Percentiles rank a stretch among this genome's conserved stretches.
Conservation (phyloP, 2,888 invertebrate genomes). For the Rotaria sp. region DNA sequence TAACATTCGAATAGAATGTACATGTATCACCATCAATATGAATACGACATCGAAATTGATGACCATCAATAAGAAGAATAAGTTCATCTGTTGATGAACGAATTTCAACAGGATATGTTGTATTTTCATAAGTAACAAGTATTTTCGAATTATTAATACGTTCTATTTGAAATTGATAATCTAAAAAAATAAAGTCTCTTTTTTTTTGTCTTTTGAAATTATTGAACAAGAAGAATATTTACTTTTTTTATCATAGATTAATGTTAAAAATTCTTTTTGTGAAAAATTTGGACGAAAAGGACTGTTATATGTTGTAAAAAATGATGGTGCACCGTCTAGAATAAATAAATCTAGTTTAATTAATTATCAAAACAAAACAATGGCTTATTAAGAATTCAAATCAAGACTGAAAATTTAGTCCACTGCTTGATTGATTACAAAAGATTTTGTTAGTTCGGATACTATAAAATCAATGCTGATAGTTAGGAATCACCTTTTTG, state of each 20-base stretch:
- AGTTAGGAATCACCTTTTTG: too few relatives aligned
- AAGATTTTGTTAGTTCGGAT: too few relatives aligned
- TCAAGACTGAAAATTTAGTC: too few relatives aligned
- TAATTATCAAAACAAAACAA: too few relatives aligned
- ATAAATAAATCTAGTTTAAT: not conserved
- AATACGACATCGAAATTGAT: constrained; percentile 22
- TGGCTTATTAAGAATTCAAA: too few relatives aligned
- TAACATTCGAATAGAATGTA: constrained; percentile 26
- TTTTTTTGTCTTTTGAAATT: not conserved
- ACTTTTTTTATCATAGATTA: constrained; percentile 51
- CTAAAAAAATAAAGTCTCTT: not conserved
- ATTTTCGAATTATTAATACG: not conserved
- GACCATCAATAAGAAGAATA: not conserved
- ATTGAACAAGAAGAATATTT: constrained; percentile 25
- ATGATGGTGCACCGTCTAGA: constrained; percentile 42
- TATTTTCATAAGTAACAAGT: not conserved
- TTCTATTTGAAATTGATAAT: not conserved
- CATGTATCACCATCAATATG: constrained; percentile 17
- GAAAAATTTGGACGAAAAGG: constrained; percentile 47
- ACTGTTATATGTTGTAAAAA: constrained; percentile 40
- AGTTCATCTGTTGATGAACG: not conserved
- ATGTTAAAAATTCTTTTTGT: constrained; percentile 44
- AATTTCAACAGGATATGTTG: not conserved
- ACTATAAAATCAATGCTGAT: too few relatives aligned
- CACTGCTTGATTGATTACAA: too few relatives aligned